A percentile compares a stretch with the other conserved stretches of the same genome.
phyloP scores from a whole-genome alignment of 2,888 invertebrate species.

The Amphipoea oculea region DNA sequence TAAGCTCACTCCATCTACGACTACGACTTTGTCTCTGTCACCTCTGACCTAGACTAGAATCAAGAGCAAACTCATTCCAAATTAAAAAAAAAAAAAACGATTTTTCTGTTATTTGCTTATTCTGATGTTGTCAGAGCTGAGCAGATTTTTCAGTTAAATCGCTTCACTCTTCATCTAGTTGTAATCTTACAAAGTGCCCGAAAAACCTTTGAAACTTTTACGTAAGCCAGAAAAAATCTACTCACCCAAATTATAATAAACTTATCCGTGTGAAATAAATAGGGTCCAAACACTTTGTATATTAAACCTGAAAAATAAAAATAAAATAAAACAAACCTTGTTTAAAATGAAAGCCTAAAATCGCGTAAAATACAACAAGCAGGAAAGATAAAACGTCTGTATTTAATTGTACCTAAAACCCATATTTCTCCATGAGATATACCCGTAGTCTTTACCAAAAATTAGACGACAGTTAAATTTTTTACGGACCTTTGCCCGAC shows the following conservation, averaged over 20 bases:
- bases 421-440: conserved; percentile 60
- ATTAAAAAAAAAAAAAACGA: too few relatives aligned
- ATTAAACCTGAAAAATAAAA: conserved; percentile 41
- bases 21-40: too few relatives aligned
- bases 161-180: conserved; percentile 15
- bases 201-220: background rate
- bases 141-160: conserved; percentile 1
- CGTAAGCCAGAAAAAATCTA: conserved; percentile 20
- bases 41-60: too few relatives aligned
- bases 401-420: conserved; percentile 55
- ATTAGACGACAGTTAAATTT: conserved; percentile 67
- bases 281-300: conserved; percentile 39
- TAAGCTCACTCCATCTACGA: too few relatives aligned
- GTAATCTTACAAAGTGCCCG: conserved; percentile 38
- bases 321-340: conserved; percentile 22
- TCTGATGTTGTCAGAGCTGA: background rate
- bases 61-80: too few relatives aligned
- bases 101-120: background rate
- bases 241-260: conserved; percentile 42
- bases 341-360: conserved; percentile 34
- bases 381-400: conserved; percentile 50
- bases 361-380: conserved; percentile 45
- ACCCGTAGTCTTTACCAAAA: conserved; percentile 61
- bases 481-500: conserved; percentile 65
- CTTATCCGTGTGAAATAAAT: conserved; percentile 17